Conservation (phyloP, 2,797 vertebrate species). For the Fratercula arctica region DNA sequence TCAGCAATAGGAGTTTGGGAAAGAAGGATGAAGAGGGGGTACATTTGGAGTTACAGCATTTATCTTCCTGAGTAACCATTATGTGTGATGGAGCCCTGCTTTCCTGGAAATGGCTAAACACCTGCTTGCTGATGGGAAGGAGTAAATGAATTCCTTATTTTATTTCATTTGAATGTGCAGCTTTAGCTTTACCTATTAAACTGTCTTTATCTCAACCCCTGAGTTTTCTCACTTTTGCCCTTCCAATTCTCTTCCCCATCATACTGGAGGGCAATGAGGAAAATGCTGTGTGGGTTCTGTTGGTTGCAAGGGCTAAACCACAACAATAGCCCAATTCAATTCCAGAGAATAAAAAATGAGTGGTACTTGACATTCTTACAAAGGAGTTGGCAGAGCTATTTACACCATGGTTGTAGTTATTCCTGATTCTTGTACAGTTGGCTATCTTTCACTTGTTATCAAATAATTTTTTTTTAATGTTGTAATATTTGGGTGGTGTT, state of each 20-base stretch:
- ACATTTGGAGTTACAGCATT: rapidly evolving
- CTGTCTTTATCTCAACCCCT: neutral
- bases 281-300: rapidly evolving
- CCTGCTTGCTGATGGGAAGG: rapidly evolving
- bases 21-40: neutral
- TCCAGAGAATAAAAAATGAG: neutral
- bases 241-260: neutral
- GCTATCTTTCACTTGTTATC: neutral
- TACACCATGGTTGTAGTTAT: neutral
- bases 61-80: rapidly evolving
- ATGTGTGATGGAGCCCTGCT: neutral
- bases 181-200: neutral
- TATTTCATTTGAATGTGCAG: rapidly evolving
- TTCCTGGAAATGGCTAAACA: neutral
- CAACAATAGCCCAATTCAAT: neutral
- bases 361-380: neutral
- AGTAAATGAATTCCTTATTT: neutral
- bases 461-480: neutral
- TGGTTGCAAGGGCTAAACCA: neutral
- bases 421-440: neutral
- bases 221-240: neutral
- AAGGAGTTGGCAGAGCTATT: neutral
- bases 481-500: neutral
- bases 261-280: neutral
- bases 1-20: neutral